Percentiles rank a stretch among this genome's conserved stretches.
Conservation (phyloP, 2,113 vertebrate species). For the Leuciscus idus region DNA sequence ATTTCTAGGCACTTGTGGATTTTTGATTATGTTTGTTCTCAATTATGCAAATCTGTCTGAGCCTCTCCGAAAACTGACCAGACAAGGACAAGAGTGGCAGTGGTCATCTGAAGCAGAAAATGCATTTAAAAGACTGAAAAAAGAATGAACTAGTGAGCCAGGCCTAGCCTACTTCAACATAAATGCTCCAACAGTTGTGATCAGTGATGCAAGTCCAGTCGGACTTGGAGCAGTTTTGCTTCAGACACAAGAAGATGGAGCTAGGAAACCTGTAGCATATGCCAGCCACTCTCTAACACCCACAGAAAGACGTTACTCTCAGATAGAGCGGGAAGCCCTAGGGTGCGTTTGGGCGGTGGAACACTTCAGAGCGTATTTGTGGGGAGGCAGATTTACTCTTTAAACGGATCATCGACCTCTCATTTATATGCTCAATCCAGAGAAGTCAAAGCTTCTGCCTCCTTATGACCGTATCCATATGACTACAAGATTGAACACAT, state of each 20-base stretch:
- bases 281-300: constrained; percentile 43
- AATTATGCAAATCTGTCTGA: constrained; percentile 43
- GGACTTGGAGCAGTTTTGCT: constrained; percentile 36
- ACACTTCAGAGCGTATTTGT: constrained; percentile 44
- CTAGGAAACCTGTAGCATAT: background rate
- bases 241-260: constrained; percentile 20
- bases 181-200: constrained; percentile 3
- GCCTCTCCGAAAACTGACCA: constrained; percentile 21
- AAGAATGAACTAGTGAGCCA: constrained; percentile 34
- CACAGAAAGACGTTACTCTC: constrained; percentile 34
- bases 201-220: background rate
- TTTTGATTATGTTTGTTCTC: constrained; percentile 39
- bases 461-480: too few species aligned
- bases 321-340: constrained; percentile 39
- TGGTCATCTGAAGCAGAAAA: constrained; percentile 17
- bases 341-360: constrained; percentile 34
- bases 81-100: constrained; percentile 27
- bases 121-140: constrained; percentile 15
- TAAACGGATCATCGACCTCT: constrained; percentile 33
- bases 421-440: constrained; percentile 42
- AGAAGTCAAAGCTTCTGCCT: too few species aligned
- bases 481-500: background rate
- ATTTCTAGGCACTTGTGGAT: constrained; percentile 37
- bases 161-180: constrained; percentile 43
- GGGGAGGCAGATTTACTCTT: constrained; percentile 42